Evolutionary conservation across 1,140 invertebrate species (phyloP).

Genomic region (Pachyrhynchus sulphureomaculatus): DNA sequence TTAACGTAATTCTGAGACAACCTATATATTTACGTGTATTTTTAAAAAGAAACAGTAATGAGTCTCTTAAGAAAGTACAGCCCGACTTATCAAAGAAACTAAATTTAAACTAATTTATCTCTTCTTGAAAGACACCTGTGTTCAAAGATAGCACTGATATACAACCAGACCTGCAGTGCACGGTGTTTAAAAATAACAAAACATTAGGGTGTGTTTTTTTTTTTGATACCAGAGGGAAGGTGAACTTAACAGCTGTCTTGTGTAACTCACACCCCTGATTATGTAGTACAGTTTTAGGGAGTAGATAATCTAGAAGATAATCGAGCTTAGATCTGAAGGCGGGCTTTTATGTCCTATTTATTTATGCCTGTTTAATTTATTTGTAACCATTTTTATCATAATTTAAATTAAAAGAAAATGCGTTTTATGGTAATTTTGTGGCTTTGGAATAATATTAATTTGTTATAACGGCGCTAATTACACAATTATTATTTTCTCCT

Average conservation of each 20-base stretch:
- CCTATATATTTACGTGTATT: too few relatives aligned
- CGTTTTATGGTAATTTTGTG: too few relatives aligned
- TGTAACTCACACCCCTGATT: constrained; percentile 14
- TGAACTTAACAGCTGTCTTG: constrained; percentile 6
- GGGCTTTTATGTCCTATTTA: not conserved
- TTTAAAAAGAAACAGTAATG: too few relatives aligned
- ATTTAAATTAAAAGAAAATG: too few relatives aligned
- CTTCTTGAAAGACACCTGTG: constrained; percentile 7
- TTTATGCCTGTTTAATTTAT: too few relatives aligned
- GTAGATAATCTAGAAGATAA: not conserved
- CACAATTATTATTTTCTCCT: too few relatives aligned
- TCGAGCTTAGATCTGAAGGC: not conserved
- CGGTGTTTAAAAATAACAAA: constrained; percentile 18
- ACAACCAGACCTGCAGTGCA: constrained; percentile 13
- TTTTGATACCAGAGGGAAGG: constrained; percentile 1
- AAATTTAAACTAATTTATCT: not conserved
- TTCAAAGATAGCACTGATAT: constrained; percentile 16
- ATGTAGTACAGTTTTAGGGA: not conserved
- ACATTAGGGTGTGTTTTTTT: constrained; percentile 10
- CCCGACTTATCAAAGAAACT: too few relatives aligned
- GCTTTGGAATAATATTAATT: too few relatives aligned
- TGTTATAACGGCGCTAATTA: too few relatives aligned
- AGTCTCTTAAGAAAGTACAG: too few relatives aligned
- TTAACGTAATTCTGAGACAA: too few relatives aligned
- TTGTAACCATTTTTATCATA: too few relatives aligned